Evolutionary conservation across 92 coral and sea anemone species (phyloP), one percentile per base, ranked within the genome.

Genomic region (Parazoanthus swiftii): DNA sequence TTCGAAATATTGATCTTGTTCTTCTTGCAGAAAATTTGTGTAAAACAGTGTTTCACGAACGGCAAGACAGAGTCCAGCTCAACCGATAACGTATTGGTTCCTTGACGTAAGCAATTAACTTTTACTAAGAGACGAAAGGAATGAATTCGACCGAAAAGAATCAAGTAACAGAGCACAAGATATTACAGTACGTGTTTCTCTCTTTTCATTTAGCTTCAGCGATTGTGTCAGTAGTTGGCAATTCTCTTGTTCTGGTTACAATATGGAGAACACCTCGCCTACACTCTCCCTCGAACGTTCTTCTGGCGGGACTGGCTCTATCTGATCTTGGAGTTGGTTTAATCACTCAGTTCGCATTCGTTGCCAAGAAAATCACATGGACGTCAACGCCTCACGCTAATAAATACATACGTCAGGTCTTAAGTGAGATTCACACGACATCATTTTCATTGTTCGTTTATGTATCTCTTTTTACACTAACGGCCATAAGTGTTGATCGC

Each of bases 241-340:
- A 63, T 20, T 63, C 70, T 63, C 70, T 63, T 63, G 70, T 63
- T 26, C 70, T 63, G 5, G 70, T 63, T 20, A 20, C 70, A 63
- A 63, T 63, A 20, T 20, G 70, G 70, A 63, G 70, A 63, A 63
- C 26, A 63, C 70, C 70, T 63, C 70, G 70, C 20, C 26, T 63
- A 3, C 70, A 63, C 70, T 63, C 70, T 63, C 70, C 70, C 70
- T 63, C 70, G n/a, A 63, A 63, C 70, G 70, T 63, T 63, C 70
- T 63, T 0, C 26, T 63, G 26, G 70, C 70, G 20, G 70, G 70
- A 63, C 70, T 63, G 26, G 70, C 70, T 63, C 26, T 63, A 23
- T 63, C 70, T 23, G 26, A 63, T 26, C 70, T 63, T 8, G 70
- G 70, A 20, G 70, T 63, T 18, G 8, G 70, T 5, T 63, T 21